Conservation (phyloP, 2,888 invertebrate species). For the Caenorhabditis sp. region DNA sequence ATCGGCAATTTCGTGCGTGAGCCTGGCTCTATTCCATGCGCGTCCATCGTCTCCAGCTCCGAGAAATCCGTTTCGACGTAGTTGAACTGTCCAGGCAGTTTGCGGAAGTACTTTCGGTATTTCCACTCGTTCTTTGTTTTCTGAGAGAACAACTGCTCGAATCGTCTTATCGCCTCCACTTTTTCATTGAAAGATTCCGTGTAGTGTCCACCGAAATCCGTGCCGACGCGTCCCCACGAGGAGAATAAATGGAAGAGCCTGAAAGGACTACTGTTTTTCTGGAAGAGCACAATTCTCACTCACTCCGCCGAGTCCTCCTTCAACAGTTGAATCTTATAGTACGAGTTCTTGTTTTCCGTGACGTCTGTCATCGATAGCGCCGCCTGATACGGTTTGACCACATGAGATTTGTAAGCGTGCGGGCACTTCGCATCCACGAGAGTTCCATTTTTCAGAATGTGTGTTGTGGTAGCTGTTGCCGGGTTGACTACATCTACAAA, state of each 20-base stretch:
- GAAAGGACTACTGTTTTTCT: neutral
- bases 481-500: neutral
- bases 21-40: conserved; percentile 38
- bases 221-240: conserved; percentile 97
- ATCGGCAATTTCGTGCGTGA: conserved; percentile 84
- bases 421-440: conserved; percentile 91
- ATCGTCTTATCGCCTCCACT: conserved; percentile 70
- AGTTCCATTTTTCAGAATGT: conserved; percentile 88
- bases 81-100: conserved; percentile 86
- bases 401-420: conserved; percentile 68
- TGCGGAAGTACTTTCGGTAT: conserved; percentile 84
- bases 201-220: conserved; percentile 86
- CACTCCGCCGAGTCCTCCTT: conserved; percentile 83
- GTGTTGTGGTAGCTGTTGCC: conserved; percentile 80
- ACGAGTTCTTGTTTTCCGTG: conserved; percentile 90
- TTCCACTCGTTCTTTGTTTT: conserved; percentile 90
- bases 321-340: conserved; percentile 92
- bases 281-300: neutral
- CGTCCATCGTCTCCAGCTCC: conserved; percentile 16
- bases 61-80: conserved; percentile 92
- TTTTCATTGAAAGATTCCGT: conserved; percentile 74
- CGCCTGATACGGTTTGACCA: conserved; percentile 62
- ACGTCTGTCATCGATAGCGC: conserved; percentile 85
- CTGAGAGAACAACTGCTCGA: conserved; percentile 83
- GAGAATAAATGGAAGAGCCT: conserved; percentile 85